A percentile compares a stretch with the other conserved stretches of the same genome.
These are phyloP conservation scores for Drosophila pseudoobscura DNA, from an alignment of 1,140 invertebrate species.

Conservation along the genomic window DNA sequence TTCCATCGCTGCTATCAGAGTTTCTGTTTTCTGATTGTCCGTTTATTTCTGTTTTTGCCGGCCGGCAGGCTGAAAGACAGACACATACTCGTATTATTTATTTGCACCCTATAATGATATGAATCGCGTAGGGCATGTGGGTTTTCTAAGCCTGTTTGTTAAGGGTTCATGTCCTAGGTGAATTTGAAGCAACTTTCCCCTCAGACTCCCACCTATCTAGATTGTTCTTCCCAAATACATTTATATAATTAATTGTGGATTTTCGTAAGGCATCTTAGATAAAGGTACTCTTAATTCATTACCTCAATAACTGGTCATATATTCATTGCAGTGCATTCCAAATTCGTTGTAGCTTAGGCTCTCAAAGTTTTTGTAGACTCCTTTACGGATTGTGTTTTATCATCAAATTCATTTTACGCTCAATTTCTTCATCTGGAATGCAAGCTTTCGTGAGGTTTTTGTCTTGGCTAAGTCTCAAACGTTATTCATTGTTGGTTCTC, in stretches of 20 bases:
- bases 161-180: too few relatives aligned
- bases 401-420: neutral
- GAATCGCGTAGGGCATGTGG: neutral
- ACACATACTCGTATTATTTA: constrained; percentile 7
- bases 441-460: neutral
- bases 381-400: constrained; percentile 9
- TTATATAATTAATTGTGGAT: too few relatives aligned
- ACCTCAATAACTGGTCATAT: neutral
- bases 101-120: constrained; percentile 8
- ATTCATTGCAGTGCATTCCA: constrained; percentile 9
- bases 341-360: neutral
- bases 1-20: constrained; percentile 36
- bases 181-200: too few relatives aligned
- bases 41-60: constrained; percentile 46
- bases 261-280: too few relatives aligned
- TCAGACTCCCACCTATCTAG: too few relatives aligned
- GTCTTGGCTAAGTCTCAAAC: neutral
- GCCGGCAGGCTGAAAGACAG: constrained; percentile 14
- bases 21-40: constrained; percentile 26
- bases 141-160: neutral
- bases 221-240: too few relatives aligned
- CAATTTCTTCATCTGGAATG: neutral
- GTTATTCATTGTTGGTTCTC: too few relatives aligned
- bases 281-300: too few relatives aligned
- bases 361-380: neutral